A percentile compares a stretch with the other conserved stretches of the same genome.
Evolutionary conservation across 2,113 vertebrate species (phyloP).

Genomic region (Furnarius figulus): DNA sequence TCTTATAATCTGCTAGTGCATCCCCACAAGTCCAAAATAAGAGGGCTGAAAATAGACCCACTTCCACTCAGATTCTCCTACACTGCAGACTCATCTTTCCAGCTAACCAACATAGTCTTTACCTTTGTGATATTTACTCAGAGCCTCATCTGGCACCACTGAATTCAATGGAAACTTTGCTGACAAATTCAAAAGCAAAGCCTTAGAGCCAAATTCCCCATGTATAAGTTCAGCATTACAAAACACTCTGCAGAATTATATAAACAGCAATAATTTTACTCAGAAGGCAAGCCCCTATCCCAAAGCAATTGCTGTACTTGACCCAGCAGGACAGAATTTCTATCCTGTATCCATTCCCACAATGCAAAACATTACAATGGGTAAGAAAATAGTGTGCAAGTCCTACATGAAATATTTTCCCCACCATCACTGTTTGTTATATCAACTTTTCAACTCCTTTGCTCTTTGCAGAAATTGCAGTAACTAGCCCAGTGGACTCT

Average conservation of each 20-base stretch:
- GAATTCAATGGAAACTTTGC: slow-evolving; percentile 20
- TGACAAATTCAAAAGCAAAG: background rate
- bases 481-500: background rate
- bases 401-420: background rate
- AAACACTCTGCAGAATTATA: background rate
- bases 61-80: background rate
- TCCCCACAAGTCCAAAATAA: background rate
- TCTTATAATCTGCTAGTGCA: background rate
- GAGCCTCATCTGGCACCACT: background rate
- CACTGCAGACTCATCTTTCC: background rate
- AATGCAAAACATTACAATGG: background rate
- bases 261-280: background rate
- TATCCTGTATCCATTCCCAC: background rate
- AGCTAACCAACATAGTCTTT: background rate
- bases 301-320: background rate
- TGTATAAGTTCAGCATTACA: background rate
- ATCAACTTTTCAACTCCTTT: background rate
- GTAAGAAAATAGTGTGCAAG: background rate
- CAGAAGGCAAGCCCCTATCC: background rate
- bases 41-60: background rate
- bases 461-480: background rate
- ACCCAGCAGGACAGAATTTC: background rate
- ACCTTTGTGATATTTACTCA: background rate
- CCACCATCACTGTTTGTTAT: background rate
- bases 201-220: slow-evolving; percentile 9